A percentile compares a stretch with the other conserved stretches of the same genome.
Conservation (phyloP, 2,888 invertebrate genomes). For the Steinernema scapterisci region DNA sequence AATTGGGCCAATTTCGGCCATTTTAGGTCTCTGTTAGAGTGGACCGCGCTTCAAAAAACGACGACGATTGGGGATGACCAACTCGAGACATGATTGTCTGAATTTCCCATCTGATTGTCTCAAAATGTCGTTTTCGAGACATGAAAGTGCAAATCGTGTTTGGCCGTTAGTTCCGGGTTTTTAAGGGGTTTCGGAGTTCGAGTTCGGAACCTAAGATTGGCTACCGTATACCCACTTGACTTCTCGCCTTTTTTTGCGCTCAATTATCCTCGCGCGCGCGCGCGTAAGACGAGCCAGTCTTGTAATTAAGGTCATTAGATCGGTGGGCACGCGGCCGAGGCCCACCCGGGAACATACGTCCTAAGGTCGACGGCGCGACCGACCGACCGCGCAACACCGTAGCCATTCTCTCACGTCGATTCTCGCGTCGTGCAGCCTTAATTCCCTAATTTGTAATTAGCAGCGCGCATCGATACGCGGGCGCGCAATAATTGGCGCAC, state of each 20-base stretch:
- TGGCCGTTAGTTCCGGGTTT: too few relatives aligned
- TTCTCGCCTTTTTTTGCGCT: not conserved
- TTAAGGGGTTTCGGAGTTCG: too few relatives aligned
- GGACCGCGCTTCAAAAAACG: too few relatives aligned
- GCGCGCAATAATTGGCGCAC: conserved; percentile 18
- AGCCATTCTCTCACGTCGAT: not conserved
- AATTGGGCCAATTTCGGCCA: too few relatives aligned
- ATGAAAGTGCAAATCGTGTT: too few relatives aligned
- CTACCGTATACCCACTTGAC: conserved; percentile 4
- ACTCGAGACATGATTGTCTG: too few relatives aligned
- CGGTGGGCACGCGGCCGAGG: not conserved
- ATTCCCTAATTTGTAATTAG: conserved; percentile 21
- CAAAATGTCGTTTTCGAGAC: too few relatives aligned
- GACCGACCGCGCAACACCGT: conserved; percentile 18
- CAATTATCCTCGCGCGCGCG: not conserved
- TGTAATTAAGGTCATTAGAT: conserved; percentile 10
- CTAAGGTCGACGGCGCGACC: not conserved
- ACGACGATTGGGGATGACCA: too few relatives aligned
- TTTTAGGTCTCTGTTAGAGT: too few relatives aligned
- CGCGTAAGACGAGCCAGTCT: conserved; percentile 20
- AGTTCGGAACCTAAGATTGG: too few relatives aligned
- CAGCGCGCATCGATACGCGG: not conserved
- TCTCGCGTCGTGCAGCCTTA: too few relatives aligned
- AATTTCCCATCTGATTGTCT: too few relatives aligned
- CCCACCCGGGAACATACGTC: not conserved